Evolutionary conservation across 2,113 vertebrate species (phyloP), one percentile per base, ranked within the genome.

Genomic region (Mormyrus iriodes): DNA sequence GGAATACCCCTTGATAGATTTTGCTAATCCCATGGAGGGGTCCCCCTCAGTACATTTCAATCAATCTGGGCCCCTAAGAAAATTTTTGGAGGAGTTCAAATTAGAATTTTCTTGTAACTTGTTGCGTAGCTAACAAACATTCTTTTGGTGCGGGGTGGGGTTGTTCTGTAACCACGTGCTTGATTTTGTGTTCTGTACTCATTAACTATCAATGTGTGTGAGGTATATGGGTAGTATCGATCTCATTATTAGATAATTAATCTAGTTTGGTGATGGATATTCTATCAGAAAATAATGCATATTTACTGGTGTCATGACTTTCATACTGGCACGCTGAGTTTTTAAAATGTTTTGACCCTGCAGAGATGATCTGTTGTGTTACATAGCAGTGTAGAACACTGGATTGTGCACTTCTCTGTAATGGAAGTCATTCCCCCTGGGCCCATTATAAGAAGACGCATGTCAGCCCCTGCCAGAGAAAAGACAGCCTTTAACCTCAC

Each of bases 321-420:
- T n/a, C 44, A 79, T 35, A 49, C 51, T 52, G 39, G 88, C n/a
- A 85, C 42, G 61, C n/a, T 35, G 44, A 13, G 39, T 17, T 48
- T 42, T 49, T 44, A 12, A 61, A 58, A 84, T 79, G 21, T 39
- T 46, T 48, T 85, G 44, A 55, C 52, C 3, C 24, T 35, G 35
- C 24, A 15, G n/a, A 55, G 15, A 55, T 39, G 24, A 46, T 31
- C 52, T 27, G 24, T 76, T 42, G 83, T 44, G 9, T 19, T 4
- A 89, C 84, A 61, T 9, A 65, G 42, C 21, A 51, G 21, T 55
- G 42, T 15, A 24, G 19, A 35, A 49, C 27, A 73, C 51, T 69
- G 76, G 55, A 69, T 51, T 44, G 58, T 39, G 27, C 52, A 69
- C 83, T 86, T 85, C 89, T 49, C 89, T 73, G 52, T 19, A 46